Evolutionary conservation across 2,888 invertebrate genomes (phyloP).

Genomic region (Trichogramma evanescens): DNA sequence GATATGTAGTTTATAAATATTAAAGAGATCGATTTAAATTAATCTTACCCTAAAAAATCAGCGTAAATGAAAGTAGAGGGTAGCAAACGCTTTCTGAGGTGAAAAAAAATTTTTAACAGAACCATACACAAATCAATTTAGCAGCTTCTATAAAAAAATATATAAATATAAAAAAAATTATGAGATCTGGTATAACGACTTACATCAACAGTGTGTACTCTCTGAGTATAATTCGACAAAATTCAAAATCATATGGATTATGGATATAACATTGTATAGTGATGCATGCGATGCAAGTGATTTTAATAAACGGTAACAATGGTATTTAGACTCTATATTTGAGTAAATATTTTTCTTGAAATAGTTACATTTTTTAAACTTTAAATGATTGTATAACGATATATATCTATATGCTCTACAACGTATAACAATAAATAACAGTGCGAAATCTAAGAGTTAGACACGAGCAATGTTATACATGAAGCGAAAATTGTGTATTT

Average conservation of each 20-base stretch:
- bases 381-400: background rate
- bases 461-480: conserved; percentile 6
- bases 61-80: conserved; percentile 13
- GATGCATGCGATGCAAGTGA: conserved; percentile 8
- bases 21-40: conserved; percentile 10
- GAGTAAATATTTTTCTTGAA: conserved; percentile 22
- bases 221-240: conserved; percentile 10
- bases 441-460: conserved; percentile 10
- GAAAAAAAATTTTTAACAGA: conserved; percentile 14
- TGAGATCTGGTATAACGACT: conserved; percentile 9
- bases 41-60: conserved; percentile 21
- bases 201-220: conserved; percentile 1
- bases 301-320: conserved; percentile 13
- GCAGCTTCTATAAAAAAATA: conserved; percentile 15
- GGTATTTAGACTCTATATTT: conserved; percentile 18
- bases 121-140: conserved; percentile 14
- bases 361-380: conserved; percentile 21
- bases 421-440: too few relatives aligned
- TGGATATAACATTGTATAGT: background rate
- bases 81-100: conserved; percentile 19
- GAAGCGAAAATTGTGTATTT: conserved; percentile 14
- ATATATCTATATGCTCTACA: conserved; percentile 15
- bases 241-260: background rate
- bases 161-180: conserved; percentile 4
- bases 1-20: conserved; percentile 10